phyloP scores from a whole-genome alignment of 2,113 vertebrate species.

The Oenanthe melanoleuca region DNA sequence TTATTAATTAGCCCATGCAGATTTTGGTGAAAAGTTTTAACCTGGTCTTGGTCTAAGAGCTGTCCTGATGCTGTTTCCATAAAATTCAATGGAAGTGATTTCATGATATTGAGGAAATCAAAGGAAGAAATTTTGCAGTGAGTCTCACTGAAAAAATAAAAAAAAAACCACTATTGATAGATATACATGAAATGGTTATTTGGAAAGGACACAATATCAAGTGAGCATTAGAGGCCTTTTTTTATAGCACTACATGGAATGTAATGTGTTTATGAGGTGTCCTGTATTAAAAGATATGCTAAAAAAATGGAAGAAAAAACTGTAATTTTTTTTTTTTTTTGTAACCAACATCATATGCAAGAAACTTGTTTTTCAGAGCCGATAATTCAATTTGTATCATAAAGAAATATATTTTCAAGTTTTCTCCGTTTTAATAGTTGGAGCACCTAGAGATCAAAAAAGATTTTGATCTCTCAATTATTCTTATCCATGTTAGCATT shows the following conservation, averaged over 20 bases:
- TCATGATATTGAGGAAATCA: neutral
- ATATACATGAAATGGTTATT: neutral
- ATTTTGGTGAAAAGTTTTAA: neutral
- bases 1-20: neutral
- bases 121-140: neutral
- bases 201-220: neutral
- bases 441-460: neutral
- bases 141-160: neutral
- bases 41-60: neutral
- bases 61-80: neutral
- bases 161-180: neutral
- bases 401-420: neutral
- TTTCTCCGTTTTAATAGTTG: neutral
- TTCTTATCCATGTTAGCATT: neutral
- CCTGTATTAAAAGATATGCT: neutral
- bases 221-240: accelerated
- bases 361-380: neutral
- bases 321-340: neutral
- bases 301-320: neutral
- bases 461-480: neutral
- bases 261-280: neutral
- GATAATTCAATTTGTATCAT: neutral
- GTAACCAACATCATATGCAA: neutral
- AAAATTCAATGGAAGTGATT: neutral
- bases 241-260: neutral